phyloP scores from a whole-genome alignment of 2,113 vertebrate genomes.

The Tauraco erythrolophus region DNA sequence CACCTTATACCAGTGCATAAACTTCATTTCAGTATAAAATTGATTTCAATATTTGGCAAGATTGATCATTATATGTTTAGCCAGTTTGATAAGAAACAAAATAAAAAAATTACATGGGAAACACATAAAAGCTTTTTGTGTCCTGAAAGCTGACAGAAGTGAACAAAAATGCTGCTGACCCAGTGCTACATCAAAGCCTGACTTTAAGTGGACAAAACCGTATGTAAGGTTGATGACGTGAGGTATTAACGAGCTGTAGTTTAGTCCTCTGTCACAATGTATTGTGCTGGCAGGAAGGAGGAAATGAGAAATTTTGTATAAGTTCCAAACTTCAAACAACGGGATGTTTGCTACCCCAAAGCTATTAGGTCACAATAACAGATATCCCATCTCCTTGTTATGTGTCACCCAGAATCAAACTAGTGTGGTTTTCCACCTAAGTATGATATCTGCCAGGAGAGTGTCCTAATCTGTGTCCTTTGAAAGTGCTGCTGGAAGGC shows the following conservation, averaged over 20 bases:
- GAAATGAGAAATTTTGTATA: constrained; percentile 71
- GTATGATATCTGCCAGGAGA: background rate
- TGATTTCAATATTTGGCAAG: background rate
- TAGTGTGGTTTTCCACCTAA: background rate
- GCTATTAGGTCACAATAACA: background rate
- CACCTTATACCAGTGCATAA: background rate
- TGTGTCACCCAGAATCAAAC: constrained; percentile 14
- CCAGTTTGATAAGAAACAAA: background rate
- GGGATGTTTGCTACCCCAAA: constrained; percentile 48
- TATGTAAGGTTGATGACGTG: background rate
- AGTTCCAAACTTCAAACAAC: constrained; percentile 60
- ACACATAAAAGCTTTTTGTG: background rate
- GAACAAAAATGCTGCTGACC: background rate
- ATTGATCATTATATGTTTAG: background rate
- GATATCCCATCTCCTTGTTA: background rate
- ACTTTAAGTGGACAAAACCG: constrained; percentile 20
- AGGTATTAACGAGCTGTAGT: constrained; percentile 12
- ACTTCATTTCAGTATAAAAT: background rate
- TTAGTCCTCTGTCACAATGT: constrained; percentile 35
- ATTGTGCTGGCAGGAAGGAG: constrained; percentile 69
- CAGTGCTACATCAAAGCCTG: constrained; percentile 38
- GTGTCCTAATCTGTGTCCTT: background rate
- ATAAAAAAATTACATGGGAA: background rate
- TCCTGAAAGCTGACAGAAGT: background rate
- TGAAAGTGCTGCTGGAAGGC: background rate